These are phyloP conservation scores for Peromyscus melanophrys DNA, from an alignment of 2,797 vertebrate species.

Conservation along the genomic window DNA sequence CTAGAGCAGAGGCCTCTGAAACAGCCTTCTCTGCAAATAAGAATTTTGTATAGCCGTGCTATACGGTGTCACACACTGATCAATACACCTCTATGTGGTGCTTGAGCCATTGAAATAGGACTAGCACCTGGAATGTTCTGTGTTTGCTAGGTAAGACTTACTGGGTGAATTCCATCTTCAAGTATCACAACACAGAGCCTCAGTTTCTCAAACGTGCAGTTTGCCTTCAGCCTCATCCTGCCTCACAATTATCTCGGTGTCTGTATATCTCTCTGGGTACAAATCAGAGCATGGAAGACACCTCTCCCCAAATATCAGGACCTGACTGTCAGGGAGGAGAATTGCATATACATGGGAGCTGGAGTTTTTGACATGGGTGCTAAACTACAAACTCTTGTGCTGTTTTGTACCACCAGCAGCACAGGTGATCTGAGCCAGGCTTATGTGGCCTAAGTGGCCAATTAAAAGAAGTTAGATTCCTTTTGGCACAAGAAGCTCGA, in stretches of 20 bases:
- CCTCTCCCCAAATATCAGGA: neutral
- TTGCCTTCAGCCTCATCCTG: neutral
- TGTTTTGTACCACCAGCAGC: neutral
- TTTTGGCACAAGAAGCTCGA: neutral
- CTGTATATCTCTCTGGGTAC: neutral
- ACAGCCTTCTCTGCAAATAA: neutral
- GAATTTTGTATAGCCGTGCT: neutral
- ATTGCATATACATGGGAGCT: neutral
- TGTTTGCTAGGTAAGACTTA: neutral
- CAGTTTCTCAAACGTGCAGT: neutral
- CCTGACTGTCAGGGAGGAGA: neutral
- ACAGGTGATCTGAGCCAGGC: neutral
- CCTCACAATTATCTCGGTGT: neutral
- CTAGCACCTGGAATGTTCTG: neutral
- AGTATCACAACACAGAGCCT: neutral
- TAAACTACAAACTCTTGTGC: neutral
- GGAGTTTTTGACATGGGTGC: neutral
- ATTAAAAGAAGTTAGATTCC: neutral
- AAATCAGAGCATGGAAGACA: neutral
- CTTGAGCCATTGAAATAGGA: neutral
- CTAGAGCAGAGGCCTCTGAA: neutral
- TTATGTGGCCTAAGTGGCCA: neutral
- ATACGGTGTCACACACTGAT: too few relatives aligned
- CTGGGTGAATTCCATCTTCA: neutral
- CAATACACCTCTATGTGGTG: fast-evolving